A percentile compares a stretch with the other conserved stretches of the same genome.
phyloP scores from a whole-genome alignment of 2,888 invertebrate genomes.

The Zygothrica quintamaculata region DNA sequence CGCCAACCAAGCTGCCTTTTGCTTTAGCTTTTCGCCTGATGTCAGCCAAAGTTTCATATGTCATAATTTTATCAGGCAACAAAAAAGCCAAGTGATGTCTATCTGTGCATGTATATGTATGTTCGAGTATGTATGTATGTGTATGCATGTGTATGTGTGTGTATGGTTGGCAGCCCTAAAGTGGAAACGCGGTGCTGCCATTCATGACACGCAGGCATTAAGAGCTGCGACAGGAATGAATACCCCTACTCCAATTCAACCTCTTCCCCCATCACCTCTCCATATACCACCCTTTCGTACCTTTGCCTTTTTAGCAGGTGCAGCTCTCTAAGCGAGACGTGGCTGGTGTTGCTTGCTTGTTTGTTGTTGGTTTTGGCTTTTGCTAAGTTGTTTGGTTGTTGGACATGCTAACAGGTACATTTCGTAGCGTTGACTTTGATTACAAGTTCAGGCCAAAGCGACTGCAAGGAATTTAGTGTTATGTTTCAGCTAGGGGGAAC shows the following conservation, averaged over 20 bases:
- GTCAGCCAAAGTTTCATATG: constrained; percentile 81
- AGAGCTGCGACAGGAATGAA: constrained; percentile 67
- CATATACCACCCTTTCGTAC: background rate
- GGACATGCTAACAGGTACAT: constrained; percentile 76
- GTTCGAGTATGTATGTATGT: constrained; percentile 11
- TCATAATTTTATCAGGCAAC: constrained; percentile 79
- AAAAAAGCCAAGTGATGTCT: constrained; percentile 64
- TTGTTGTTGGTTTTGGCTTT: constrained; percentile 5
- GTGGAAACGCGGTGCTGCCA: constrained; percentile 77
- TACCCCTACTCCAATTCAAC: constrained; percentile 7
- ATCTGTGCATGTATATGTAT: constrained; percentile 25
- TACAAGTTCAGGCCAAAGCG: constrained; percentile 55
- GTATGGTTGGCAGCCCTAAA: constrained; percentile 60
- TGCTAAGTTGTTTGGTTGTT: constrained; percentile 22
- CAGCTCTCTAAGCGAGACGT: constrained; percentile 27
- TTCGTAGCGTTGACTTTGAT: constrained; percentile 71
- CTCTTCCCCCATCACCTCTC: background rate
- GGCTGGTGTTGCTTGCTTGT: constrained; percentile 1
- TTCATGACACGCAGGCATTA: constrained; percentile 81
- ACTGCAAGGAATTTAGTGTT: constrained; percentile 53
- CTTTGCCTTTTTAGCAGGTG: constrained; percentile 31
- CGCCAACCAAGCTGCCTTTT: constrained; percentile 28
- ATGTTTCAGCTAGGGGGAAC: constrained; percentile 28
- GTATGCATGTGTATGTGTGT: constrained; percentile 22
- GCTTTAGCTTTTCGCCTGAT: constrained; percentile 45